Evolutionary conservation across 2,888 invertebrate genomes (phyloP).

Genomic region (Trachelus tabidus): DNA sequence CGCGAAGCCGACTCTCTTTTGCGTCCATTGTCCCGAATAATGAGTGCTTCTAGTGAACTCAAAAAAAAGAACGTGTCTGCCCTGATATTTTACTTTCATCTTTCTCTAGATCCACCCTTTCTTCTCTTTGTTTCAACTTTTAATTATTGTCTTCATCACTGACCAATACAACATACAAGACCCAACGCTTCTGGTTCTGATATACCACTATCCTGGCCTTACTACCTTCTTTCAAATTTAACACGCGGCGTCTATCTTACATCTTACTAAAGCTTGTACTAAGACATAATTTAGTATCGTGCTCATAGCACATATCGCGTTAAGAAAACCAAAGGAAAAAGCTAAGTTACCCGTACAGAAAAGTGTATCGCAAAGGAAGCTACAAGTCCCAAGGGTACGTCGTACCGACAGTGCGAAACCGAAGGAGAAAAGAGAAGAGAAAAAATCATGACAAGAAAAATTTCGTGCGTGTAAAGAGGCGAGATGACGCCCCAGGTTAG

Average conservation of each 20-base stretch:
- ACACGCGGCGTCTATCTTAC: background rate
- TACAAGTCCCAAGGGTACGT: background rate
- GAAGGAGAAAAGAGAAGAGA: constrained; percentile 13
- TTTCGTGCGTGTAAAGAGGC: constrained; percentile 43
- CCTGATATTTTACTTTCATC: background rate
- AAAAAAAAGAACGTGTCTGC: background rate
- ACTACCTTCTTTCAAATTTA: background rate
- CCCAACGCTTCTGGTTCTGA: background rate
- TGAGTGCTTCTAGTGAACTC: background rate
- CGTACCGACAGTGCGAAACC: constrained; percentile 17
- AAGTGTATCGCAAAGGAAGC: background rate
- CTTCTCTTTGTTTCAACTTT: background rate
- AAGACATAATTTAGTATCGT: background rate
- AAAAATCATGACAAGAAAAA: constrained; percentile 25
- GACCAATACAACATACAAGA: background rate
- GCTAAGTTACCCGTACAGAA: background rate
- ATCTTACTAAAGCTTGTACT: background rate
- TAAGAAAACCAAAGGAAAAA: background rate
- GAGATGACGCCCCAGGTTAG: constrained; percentile 36
- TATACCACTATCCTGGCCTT: background rate
- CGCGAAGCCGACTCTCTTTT: background rate
- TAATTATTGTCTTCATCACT: background rate
- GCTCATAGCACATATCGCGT: background rate
- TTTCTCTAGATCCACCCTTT: background rate
- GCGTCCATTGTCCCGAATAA: background rate